A percentile compares a stretch with the other conserved stretches of the same genome.
These are phyloP conservation scores for Sebastolobus alascanus DNA, from an alignment of 2,797 vertebrate genomes.

Conservation along the genomic window DNA sequence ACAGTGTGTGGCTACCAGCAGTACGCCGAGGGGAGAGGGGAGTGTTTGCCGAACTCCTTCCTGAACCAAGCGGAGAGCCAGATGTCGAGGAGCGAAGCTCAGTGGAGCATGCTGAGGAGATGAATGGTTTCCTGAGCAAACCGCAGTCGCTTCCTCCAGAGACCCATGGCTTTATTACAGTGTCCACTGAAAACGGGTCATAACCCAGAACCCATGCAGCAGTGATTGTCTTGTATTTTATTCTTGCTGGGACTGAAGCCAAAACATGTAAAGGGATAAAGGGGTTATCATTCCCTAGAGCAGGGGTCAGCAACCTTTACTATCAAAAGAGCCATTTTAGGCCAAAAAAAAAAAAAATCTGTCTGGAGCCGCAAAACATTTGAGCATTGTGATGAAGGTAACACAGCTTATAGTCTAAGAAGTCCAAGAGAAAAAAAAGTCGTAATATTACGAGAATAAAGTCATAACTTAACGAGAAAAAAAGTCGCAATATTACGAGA, in stretches of 20 bases:
- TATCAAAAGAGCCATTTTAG: too few relatives aligned
- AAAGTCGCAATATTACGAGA: too few relatives aligned
- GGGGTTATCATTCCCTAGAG: not conserved
- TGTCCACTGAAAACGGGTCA: not conserved
- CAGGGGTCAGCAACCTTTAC: too few relatives aligned
- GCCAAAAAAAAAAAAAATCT: too few relatives aligned
- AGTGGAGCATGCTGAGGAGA: constrained; percentile 16
- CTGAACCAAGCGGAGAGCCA: constrained; percentile 63
- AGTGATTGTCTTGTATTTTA: not conserved
- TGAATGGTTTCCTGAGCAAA: constrained; percentile 43
- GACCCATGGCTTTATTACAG: constrained; percentile 17
- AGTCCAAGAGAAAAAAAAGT: too few relatives aligned
- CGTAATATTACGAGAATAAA: too few relatives aligned
- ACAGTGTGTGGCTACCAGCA: constrained; percentile 64
- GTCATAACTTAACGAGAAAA: too few relatives aligned
- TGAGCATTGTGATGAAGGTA: too few relatives aligned
- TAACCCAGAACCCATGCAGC: constrained; percentile 5
- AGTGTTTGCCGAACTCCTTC: constrained; percentile 51
- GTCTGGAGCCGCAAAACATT: too few relatives aligned
- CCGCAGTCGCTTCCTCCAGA: constrained; percentile 2
- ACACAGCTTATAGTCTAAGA: too few relatives aligned
- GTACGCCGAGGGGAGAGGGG: constrained; percentile 30
- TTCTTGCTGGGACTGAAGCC: not conserved
- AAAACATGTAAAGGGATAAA: not conserved
- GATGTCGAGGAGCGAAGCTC: constrained; percentile 61